A percentile compares a stretch with the other conserved stretches of the same genome.
phyloP scores from a whole-genome alignment of 2,113 vertebrate species.

The Lagopus muta region DNA sequence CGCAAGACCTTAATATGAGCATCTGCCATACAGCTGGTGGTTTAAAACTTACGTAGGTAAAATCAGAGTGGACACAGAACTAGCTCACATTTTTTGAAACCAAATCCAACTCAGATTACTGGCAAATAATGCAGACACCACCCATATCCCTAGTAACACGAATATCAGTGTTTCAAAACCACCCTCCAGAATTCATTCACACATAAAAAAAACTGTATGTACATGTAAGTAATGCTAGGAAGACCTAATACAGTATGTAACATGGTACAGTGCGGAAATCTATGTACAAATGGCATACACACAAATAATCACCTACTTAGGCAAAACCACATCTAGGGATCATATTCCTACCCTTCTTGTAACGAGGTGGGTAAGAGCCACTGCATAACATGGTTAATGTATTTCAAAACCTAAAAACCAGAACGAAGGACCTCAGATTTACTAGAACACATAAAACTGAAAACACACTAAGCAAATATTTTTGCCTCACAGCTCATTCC shows the following conservation, averaged over 20 bases:
- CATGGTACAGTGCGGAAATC: background rate
- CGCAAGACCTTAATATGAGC: background rate
- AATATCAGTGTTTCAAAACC: background rate
- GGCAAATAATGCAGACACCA: background rate
- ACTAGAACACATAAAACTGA: constrained; percentile 34
- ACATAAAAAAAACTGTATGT: background rate
- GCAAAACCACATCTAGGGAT: constrained; percentile 66
- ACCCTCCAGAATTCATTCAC: background rate
- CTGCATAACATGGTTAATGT: constrained; percentile 1
- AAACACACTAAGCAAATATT: background rate
- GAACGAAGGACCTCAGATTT: constrained; percentile 7
- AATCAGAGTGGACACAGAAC: background rate
- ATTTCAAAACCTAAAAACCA: constrained; percentile 51
- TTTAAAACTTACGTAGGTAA: background rate
- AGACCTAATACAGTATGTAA: background rate
- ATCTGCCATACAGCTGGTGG: constrained; percentile 9
- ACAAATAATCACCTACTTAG: constrained; percentile 73
- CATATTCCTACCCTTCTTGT: constrained; percentile 57
- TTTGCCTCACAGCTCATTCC: background rate
- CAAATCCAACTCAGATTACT: constrained; percentile 5
- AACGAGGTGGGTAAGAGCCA: constrained; percentile 35
- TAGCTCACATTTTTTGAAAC: constrained; percentile 6
- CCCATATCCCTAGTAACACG: background rate
- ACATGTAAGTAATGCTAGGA: constrained; percentile 1
- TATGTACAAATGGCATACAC: constrained; percentile 17